Percentiles rank a stretch among this genome's conserved stretches.
Evolutionary conservation across 2,888 invertebrate genomes (phyloP).

Genomic region (Pammene aurita): DNA sequence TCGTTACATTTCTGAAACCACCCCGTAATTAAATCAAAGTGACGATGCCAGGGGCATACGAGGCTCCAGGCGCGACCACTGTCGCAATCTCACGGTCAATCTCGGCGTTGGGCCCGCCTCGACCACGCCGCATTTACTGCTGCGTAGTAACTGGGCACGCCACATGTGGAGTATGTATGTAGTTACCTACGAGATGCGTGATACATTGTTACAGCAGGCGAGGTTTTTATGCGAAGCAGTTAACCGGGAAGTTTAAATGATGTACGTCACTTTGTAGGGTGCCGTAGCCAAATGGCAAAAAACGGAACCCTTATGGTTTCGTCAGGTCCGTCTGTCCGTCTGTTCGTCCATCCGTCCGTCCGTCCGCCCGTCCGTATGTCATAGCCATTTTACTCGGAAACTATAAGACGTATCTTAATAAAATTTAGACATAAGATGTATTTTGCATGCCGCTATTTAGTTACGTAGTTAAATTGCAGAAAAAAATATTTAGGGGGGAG

Average conservation of each 20-base stretch:
- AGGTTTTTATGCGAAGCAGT: not conserved
- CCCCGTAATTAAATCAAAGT: not conserved
- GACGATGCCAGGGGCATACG: not conserved
- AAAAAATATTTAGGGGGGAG: too few relatives aligned
- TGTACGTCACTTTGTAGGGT: not conserved
- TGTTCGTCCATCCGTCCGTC: too few relatives aligned
- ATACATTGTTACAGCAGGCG: constrained; percentile 4
- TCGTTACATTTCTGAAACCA: not conserved
- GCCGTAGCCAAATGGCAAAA: too few relatives aligned
- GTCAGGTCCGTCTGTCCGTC: too few relatives aligned
- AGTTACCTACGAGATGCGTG: too few relatives aligned
- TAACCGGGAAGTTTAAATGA: not conserved
- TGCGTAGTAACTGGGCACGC: constrained; percentile 11
- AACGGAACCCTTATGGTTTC: too few relatives aligned
- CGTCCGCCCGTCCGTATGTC: too few relatives aligned
- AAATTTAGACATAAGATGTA: too few relatives aligned
- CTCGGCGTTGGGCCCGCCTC: not conserved
- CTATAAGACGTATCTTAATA: too few relatives aligned
- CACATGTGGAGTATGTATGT: constrained; percentile 17
- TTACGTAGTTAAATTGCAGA: too few relatives aligned
- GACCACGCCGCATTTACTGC: constrained; percentile 33
- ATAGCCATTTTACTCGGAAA: too few relatives aligned
- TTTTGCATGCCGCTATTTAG: too few relatives aligned
- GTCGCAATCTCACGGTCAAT: constrained; percentile 5
- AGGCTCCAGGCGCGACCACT: not conserved